Conservation (phyloP, 1,140 invertebrate species). For the Ctenoplectra terminalis region DNA sequence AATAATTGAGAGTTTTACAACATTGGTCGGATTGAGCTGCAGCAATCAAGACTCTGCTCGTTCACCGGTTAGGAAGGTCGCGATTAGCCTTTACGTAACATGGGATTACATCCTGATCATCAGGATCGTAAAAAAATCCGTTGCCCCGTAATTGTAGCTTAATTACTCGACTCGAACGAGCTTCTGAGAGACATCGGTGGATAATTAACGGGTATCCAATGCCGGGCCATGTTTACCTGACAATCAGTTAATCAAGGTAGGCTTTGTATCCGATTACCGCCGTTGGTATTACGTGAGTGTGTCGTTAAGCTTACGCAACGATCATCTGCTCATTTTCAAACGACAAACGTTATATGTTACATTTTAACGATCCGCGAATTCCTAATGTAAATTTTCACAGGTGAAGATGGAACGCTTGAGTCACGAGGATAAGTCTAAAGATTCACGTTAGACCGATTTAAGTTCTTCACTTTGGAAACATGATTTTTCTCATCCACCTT, state of each 20-base stretch:
- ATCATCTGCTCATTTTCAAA: not conserved
- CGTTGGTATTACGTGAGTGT: conserved; percentile 7
- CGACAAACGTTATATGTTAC: not conserved
- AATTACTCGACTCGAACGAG: not conserved
- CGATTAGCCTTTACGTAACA: not conserved
- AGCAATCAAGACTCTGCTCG: not conserved
- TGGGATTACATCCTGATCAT: not conserved
- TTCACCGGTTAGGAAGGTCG: not conserved
- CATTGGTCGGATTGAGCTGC: not conserved
- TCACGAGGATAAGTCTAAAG: no score
- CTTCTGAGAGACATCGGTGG: not conserved
- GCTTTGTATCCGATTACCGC: conserved; percentile 37
- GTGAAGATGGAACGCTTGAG: no score
- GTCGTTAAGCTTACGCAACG: conserved; percentile 6
- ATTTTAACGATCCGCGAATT: not conserved
- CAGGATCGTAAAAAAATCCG: conserved; percentile 16
- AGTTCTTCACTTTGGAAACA: not conserved
- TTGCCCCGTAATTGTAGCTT: not conserved
- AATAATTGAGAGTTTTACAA: not conserved
- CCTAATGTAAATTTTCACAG: not conserved
- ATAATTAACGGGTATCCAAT: conserved; percentile 32
- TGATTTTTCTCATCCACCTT: not conserved
- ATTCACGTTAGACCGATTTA: not conserved
- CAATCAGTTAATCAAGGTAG: conserved; percentile 41
- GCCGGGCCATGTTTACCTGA: conserved; percentile 15